A percentile compares a stretch with the other conserved stretches of the same genome.
Conservation (phyloP, 2,113 vertebrate species). For the Eclectus roratus region DNA sequence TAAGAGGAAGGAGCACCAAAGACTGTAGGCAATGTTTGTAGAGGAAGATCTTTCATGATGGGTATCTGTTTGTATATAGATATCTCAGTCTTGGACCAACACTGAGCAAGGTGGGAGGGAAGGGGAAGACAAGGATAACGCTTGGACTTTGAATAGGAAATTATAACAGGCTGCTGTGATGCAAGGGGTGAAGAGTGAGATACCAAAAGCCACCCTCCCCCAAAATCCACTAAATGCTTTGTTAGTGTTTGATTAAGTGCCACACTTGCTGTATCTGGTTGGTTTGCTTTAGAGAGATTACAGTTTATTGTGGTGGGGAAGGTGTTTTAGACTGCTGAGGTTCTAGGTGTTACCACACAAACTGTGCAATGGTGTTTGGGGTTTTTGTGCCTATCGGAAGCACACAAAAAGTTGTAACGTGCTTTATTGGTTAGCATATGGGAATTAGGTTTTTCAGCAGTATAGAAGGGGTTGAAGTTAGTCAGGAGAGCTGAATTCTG, state of each 20-base stretch:
- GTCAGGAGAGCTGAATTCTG: neutral
- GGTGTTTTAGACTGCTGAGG: neutral
- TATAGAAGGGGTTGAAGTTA: neutral
- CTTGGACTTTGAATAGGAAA: neutral
- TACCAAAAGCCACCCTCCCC: neutral
- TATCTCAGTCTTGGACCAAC: neutral
- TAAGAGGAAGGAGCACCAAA: neutral
- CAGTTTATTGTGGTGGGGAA: neutral
- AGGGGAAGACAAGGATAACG: rapidly evolving
- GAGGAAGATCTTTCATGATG: neutral
- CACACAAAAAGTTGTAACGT: rapidly evolving
- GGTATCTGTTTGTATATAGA: neutral
- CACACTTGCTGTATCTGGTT: neutral
- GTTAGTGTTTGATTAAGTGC: neutral
- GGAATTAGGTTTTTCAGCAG: neutral
- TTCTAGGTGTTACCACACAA: neutral
- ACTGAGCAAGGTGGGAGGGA: neutral
- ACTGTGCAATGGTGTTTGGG: rapidly evolving
- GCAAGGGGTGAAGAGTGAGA: neutral
- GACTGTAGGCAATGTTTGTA: neutral
- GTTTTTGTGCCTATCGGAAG: neutral
- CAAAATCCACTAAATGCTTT: neutral
- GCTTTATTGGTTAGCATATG: neutral
- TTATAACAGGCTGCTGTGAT: rapidly evolving
- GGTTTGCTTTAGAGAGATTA: neutral